Conservation (phyloP, 35 echinoderm and acorn worm species). For the Hemicentrotus pulcherrimus region DNA sequence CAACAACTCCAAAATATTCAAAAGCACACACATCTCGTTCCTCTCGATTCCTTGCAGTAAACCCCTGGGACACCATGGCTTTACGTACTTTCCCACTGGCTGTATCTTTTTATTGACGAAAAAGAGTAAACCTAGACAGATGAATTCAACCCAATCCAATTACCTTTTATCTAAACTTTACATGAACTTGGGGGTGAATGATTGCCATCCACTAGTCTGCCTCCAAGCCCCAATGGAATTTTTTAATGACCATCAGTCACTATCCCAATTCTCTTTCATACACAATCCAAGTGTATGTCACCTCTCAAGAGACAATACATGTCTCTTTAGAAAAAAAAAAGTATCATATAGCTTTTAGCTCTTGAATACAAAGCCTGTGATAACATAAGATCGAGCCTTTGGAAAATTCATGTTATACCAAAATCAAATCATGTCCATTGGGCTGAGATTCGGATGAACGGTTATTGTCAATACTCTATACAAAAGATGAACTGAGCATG, state of each 20-base stretch:
- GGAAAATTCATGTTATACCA: neutral
- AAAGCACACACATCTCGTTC: neutral
- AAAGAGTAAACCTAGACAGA: slow-evolving; percentile 1
- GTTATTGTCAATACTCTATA: neutral
- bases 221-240: neutral
- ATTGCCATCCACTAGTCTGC: neutral
- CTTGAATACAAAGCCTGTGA: neutral
- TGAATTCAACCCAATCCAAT: slow-evolving; percentile 18
- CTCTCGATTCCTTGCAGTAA: neutral
- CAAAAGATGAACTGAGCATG: neutral
- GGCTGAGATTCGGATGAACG: neutral
- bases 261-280: neutral
- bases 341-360: neutral
- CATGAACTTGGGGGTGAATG: slow-evolving; percentile 9
- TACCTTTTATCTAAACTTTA: neutral
- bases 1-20: neutral
- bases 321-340: neutral
- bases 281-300: neutral
- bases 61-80: neutral
- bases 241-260: neutral
- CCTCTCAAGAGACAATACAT: neutral
- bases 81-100: neutral
- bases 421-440: neutral
- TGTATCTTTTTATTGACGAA: neutral
- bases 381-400: neutral